These are phyloP conservation scores for Pelmatolapia mariae DNA, from an alignment of 2,113 vertebrate genomes.

Conservation along the genomic window DNA sequence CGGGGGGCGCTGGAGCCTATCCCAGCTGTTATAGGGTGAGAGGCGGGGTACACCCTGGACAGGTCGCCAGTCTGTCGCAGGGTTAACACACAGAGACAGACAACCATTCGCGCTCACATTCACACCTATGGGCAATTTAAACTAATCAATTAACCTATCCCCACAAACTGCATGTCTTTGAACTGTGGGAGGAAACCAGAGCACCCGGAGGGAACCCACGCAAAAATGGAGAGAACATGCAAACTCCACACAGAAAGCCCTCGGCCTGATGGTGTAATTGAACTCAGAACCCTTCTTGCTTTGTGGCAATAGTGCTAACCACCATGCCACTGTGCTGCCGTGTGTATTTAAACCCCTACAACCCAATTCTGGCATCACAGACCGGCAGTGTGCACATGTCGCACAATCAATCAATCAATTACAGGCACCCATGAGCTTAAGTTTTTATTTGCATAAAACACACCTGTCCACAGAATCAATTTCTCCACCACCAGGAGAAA, in stretches of 20 bases:
- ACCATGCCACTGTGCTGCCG: fast-evolving
- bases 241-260: not conserved
- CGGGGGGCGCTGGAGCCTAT: fast-evolving
- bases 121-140: not conserved
- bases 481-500: not conserved
- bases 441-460: not conserved
- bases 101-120: fast-evolving
- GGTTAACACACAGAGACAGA: not conserved
- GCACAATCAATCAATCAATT: not conserved
- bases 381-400: not conserved
- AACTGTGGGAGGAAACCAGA: not conserved
- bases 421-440: not conserved
- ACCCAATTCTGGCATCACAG: not conserved
- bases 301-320: fast-evolving
- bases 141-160: not conserved
- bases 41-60: not conserved
- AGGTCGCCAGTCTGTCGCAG: not conserved
- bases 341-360: not conserved
- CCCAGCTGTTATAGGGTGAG: fast-evolving
- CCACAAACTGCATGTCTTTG: not conserved
- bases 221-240: not conserved
- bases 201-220: fast-evolving
- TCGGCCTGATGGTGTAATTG: fast-evolving
- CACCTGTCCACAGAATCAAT: not conserved
- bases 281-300: not conserved